Evolutionary conservation across 2,113 vertebrate genomes (phyloP), one percentile per base, ranked within the genome.

Genomic region (Tricholaema leucomelas): DNA sequence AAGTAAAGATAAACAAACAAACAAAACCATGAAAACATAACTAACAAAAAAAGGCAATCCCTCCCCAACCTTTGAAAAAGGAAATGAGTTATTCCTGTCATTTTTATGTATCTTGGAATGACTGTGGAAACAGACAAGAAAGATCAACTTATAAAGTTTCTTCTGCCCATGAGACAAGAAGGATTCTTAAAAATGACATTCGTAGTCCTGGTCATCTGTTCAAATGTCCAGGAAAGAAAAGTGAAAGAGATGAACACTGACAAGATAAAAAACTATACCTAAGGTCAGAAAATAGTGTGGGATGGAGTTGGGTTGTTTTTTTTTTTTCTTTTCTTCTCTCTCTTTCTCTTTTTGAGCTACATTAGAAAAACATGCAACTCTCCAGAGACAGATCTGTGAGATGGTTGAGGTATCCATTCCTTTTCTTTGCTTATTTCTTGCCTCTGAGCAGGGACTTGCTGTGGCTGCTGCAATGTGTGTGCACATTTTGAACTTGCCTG

Each of bases 351-450:
- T 61, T 84, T 69, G 44, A 92, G 81, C 27, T 84, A 44, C 40
- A 56, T 66, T 88, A 46, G 35, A 76, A 91, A 90, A 90, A 72
- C 66, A 76, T 55, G 28, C 23, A 74, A 58, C 70, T 40, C 71
- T 95, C 90, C 46, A 73, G 92, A 93, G 86, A 66, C 13, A 70
- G 63, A 65, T 33, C 20, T 76, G 5, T 81, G 44, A 75, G 74
- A 81, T 44, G 59, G 74, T 55, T 64, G 84, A 81, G 63, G 19
- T 28, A 78, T 59, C 21, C 20, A 23, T 61, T 88, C 36, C 44
- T 81, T 88, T 79, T 86, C 44, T 69, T 92, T 90, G 65, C 71
- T 90, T 85, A 5, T 40, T 94, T 91, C 59, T 94, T 70, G 20
- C 55, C 64, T 88, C 71, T 2, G 0, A 91, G 63, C 31, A 88